Conservation (phyloP, 2,888 invertebrate species). For the Chaetogeoica ovagalla region DNA sequence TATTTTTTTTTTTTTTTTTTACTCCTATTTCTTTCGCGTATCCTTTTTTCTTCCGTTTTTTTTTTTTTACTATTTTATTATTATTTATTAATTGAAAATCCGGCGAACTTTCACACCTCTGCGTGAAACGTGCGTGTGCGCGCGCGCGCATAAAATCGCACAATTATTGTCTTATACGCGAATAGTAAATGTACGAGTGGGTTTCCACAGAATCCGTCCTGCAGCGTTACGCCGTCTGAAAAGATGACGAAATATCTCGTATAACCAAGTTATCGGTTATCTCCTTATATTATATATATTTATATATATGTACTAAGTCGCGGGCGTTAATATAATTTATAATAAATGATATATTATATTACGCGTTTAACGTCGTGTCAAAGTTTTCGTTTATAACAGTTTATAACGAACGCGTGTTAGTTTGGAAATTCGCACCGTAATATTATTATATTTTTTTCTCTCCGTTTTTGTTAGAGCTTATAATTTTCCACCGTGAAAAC, state of each 20-base stretch:
- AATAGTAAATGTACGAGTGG: background rate
- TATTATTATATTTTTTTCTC: too few relatives aligned
- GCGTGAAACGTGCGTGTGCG: background rate
- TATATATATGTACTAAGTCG: background rate
- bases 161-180: background rate
- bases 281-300: background rate
- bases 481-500: too few relatives aligned
- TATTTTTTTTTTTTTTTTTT: too few relatives aligned
- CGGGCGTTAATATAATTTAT: too few relatives aligned
- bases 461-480: too few relatives aligned
- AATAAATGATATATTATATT: too few relatives aligned
- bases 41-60: too few relatives aligned
- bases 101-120: slow-evolving; percentile 38
- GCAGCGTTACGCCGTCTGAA: background rate
- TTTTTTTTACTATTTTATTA: background rate
- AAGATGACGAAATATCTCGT: slow-evolving; percentile 10
- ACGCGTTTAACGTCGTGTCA: too few relatives aligned
- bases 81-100: slow-evolving; percentile 8
- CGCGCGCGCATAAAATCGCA: background rate
- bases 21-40: too few relatives aligned
- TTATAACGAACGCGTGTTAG: too few relatives aligned
- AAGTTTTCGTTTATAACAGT: too few relatives aligned
- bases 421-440: too few relatives aligned
- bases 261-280: background rate
- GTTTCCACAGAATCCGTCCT: slow-evolving; percentile 17